Base-by-base conservation (phyloP, 2,888 invertebrate genomes). In the Galeopsomyia nigrocyanea region DNA sequence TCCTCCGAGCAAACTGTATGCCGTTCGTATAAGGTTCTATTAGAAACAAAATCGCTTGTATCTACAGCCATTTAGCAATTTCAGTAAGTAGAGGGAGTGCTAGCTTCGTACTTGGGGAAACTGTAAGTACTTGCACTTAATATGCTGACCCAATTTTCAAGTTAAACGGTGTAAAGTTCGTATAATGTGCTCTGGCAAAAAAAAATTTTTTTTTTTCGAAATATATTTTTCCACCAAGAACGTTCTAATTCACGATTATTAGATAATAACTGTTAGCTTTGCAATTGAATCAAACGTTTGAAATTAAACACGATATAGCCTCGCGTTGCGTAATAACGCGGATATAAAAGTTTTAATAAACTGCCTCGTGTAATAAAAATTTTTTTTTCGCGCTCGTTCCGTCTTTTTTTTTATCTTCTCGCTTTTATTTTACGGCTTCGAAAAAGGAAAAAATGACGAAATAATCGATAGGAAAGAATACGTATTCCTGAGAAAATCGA, bases 401-500 rank as follows among this genome's bases (percentile, higher is more conserved):
- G 10, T 7, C 10, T 39, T 57, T 72, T 68, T 68, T 72, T 63
- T 58, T 67, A 31, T 31, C 31, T 31, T 31, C 31, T n/a, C n/a
- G 61, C 9, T 62, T 71, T 57, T 67, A 71, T 71, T 71, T 71
- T n/a, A n/a, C n/a, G n/a, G n/a, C n/a, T n/a, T n/a, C n/a, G n/a
- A n/a, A n/a, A n/a, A n/a, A n/a, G n/a, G n/a, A n/a, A n/a, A n/a
- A n/a, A n/a, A n/a, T n/a, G n/a, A n/a, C n/a, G n/a, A n/a, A n/a
- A n/a, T n/a, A n/a, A n/a, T n/a, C n/a, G n/a, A n/a, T n/a, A n/a
- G n/a, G n/a, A n/a, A n/a, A n/a, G n/a, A n/a, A n/a, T n/a, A n/a
- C n/a, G n/a, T n/a, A n/a, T n/a, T n/a, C n/a, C n/a, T n/a, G n/a
- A n/a, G n/a, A n/a, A n/a, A n/a, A n/a, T n/a, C n/a, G n/a, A n/a